Percentiles rank a stretch among this genome's conserved stretches.
These are phyloP conservation scores for Aphaenogaster ashmeadi DNA, from an alignment of 1,140 invertebrate genomes.

Conservation along the genomic window DNA sequence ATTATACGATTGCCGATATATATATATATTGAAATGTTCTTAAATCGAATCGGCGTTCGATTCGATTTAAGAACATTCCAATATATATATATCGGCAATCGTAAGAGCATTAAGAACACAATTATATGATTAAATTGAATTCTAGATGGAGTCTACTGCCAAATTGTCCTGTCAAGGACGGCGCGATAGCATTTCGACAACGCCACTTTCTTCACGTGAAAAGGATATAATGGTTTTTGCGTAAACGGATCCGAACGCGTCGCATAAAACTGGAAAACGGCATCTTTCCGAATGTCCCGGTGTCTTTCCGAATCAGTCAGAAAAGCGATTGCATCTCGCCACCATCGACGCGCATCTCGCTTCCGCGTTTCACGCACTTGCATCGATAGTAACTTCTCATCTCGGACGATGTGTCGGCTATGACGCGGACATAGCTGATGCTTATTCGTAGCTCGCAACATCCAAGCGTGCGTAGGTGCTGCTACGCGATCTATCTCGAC, in stretches of 20 bases:
- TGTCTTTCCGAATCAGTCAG: conserved; percentile 68
- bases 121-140: conserved; percentile 1
- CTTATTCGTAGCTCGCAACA: conserved; percentile 65
- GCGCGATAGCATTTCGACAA: neutral
- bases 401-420: conserved; percentile 67
- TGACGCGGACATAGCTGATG: conserved; percentile 78
- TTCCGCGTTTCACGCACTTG: conserved; percentile 74
- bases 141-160: neutral
- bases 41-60: no score
- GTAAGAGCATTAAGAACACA: neutral
- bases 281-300: neutral
- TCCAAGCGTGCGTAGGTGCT: conserved; percentile 87
- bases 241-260: conserved; percentile 78
- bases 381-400: conserved; percentile 58
- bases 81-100: neutral
- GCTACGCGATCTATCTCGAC: conserved; percentile 85
- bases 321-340: conserved; percentile 78
- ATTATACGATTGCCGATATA: no score
- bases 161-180: neutral
- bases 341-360: conserved; percentile 79
- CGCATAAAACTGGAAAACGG: conserved; percentile 72
- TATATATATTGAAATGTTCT: no score
- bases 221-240: conserved; percentile 76
- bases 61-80: neutral
- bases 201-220: conserved; percentile 25